phyloP scores from a whole-genome alignment of 2,888 invertebrate genomes.

The Oxycera nigricornis region DNA sequence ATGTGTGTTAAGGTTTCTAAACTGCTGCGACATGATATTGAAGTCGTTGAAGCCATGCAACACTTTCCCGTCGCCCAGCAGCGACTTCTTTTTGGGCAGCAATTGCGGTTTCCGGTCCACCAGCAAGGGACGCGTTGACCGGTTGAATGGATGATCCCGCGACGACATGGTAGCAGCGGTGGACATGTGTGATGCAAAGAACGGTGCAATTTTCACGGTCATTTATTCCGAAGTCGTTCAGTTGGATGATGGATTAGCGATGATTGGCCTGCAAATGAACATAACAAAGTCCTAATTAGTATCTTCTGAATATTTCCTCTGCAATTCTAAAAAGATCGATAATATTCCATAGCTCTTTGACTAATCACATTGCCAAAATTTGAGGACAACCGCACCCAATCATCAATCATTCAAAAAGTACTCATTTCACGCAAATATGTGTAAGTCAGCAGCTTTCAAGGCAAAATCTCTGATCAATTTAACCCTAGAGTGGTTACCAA shows the following conservation, averaged over 20 bases:
- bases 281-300: neutral
- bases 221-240: conserved; percentile 48
- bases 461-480: too few species aligned
- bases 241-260: neutral
- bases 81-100: conserved; percentile 53
- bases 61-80: conserved; percentile 57
- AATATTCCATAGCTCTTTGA: too few species aligned
- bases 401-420: too few species aligned
- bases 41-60: conserved; percentile 61
- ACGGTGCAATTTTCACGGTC: conserved; percentile 54
- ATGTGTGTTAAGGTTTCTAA: conserved; percentile 57
- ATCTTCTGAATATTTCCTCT: too few species aligned
- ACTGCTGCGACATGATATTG: conserved; percentile 59
- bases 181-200: conserved; percentile 47
- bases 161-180: conserved; percentile 54
- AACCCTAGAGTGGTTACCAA: too few species aligned
- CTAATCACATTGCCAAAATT: too few species aligned
- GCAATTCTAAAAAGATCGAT: too few species aligned
- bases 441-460: too few species aligned
- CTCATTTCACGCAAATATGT: too few species aligned
- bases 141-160: conserved; percentile 59
- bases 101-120: conserved; percentile 54
- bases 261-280: neutral
- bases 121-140: conserved; percentile 57
- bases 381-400: too few species aligned